Conservation (phyloP, 2,888 invertebrate species). For the Ormyrus rosae region DNA sequence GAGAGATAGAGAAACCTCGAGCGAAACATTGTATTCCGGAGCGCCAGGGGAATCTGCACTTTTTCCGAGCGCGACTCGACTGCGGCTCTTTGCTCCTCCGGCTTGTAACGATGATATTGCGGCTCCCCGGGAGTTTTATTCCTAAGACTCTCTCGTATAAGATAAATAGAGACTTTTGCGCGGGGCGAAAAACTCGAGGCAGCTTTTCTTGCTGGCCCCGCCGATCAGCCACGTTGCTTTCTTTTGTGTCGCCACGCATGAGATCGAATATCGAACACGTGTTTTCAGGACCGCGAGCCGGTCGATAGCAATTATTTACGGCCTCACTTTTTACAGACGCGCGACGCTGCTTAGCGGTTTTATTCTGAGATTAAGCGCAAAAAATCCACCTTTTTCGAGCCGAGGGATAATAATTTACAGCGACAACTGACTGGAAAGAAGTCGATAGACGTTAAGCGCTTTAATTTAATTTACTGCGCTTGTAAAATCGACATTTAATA, state of each 20-base stretch:
- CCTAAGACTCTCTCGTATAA: neutral
- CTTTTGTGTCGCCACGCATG: neutral
- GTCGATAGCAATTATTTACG: constrained; percentile 48
- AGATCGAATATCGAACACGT: constrained; percentile 43
- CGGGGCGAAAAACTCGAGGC: constrained; percentile 1
- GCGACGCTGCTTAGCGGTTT: constrained; percentile 6
- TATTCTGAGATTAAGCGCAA: constrained; percentile 10
- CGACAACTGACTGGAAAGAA: too few species aligned
- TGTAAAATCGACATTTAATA: too few species aligned
- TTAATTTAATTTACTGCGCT: too few species aligned
- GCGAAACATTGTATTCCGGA: constrained; percentile 10
- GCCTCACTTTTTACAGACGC: constrained; percentile 2
- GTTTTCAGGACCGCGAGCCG: constrained; percentile 32
- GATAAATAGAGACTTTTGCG: constrained; percentile 46
- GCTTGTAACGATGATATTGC: neutral
- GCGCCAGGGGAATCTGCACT: constrained; percentile 15
- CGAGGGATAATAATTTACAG: too few species aligned
- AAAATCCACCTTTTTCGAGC: neutral
- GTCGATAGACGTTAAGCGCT: too few species aligned
- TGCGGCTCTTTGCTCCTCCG: neutral
- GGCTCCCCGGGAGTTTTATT: constrained; percentile 8
- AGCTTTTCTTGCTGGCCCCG: neutral
- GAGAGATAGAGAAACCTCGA: constrained; percentile 22
- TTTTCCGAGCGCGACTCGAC: neutral
- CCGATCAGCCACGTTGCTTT: too few species aligned